phyloP scores from a whole-genome alignment of 2,113 vertebrate species.

The Gambusia holbrooki region DNA sequence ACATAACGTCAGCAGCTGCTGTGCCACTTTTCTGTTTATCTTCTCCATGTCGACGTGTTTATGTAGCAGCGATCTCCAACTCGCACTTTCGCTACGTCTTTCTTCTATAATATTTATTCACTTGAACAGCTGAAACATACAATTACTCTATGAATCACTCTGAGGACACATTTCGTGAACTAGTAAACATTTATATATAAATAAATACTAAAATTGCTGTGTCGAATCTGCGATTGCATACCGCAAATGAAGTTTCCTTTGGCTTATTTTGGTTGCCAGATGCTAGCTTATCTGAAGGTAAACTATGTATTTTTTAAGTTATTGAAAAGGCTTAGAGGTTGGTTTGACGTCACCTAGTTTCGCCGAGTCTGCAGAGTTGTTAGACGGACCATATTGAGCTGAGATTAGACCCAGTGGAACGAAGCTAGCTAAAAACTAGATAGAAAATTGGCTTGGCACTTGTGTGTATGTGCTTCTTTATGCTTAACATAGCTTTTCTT shows the following conservation, averaged over 20 bases:
- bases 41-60: conserved; percentile 76
- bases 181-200: background rate
- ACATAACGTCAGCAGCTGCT: conserved; percentile 34
- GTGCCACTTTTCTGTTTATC: conserved; percentile 75
- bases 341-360: background rate
- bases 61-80: background rate
- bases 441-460: conserved; percentile 1
- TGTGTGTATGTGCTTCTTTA: background rate
- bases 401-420: background rate
- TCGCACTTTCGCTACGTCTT: conserved; percentile 58
- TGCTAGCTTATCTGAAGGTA: conserved; percentile 32
- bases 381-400: background rate
- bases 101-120: background rate
- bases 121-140: background rate
- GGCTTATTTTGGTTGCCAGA: conserved; percentile 45
- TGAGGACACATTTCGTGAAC: background rate
- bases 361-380: rapidly evolving
- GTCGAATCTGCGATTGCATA: conserved; percentile 47
- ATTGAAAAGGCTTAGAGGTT: background rate
- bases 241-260: background rate
- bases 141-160: background rate
- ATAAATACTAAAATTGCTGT: rapidly evolving
- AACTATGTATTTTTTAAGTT: background rate
- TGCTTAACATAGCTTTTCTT: background rate
- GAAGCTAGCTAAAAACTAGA: background rate